These are phyloP conservation scores for Hecatera dysodea DNA, from an alignment of 2,888 invertebrate genomes.

Conservation along the genomic window DNA sequence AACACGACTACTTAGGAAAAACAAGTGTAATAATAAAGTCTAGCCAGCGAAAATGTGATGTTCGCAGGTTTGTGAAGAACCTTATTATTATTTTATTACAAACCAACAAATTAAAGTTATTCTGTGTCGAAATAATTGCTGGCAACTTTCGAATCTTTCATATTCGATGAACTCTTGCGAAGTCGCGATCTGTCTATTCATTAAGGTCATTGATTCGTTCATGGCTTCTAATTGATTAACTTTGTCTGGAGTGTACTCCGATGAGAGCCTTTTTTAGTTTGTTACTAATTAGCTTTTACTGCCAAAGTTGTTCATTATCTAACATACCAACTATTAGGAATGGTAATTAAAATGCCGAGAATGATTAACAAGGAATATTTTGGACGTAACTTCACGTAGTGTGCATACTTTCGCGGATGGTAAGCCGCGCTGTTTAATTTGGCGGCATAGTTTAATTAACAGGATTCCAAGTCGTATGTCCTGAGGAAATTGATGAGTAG, in stretches of 20 bases:
- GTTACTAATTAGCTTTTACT: slow-evolving; percentile 7
- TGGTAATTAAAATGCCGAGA: slow-evolving; percentile 25
- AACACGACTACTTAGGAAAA: neutral
- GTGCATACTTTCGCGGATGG: slow-evolving; percentile 68
- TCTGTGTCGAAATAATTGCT: neutral
- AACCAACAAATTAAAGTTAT: neutral
- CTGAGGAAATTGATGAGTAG: slow-evolving; percentile 88
- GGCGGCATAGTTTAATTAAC: slow-evolving; percentile 88
- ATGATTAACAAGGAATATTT: slow-evolving; percentile 42
- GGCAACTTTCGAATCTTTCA: slow-evolving; percentile 12
- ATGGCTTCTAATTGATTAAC: slow-evolving; percentile 31
- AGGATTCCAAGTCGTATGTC: slow-evolving; percentile 84
- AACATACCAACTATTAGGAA: neutral
- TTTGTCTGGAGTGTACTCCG: neutral
- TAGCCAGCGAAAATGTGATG: neutral
- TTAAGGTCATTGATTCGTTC: slow-evolving; percentile 33
- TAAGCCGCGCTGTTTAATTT: slow-evolving; percentile 77
- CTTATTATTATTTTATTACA: neutral
- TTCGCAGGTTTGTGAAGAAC: neutral
- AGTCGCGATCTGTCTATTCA: slow-evolving; percentile 40
- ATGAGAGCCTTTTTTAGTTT: neutral
- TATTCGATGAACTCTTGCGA: slow-evolving; percentile 19
- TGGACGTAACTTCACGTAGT: slow-evolving; percentile 21
- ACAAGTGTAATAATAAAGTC: neutral
- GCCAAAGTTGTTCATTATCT: neutral